Evolutionary conservation across 2,113 vertebrate species (phyloP), one percentile per base, ranked within the genome.

Genomic region (Plecturocebus donacophilus): DNA sequence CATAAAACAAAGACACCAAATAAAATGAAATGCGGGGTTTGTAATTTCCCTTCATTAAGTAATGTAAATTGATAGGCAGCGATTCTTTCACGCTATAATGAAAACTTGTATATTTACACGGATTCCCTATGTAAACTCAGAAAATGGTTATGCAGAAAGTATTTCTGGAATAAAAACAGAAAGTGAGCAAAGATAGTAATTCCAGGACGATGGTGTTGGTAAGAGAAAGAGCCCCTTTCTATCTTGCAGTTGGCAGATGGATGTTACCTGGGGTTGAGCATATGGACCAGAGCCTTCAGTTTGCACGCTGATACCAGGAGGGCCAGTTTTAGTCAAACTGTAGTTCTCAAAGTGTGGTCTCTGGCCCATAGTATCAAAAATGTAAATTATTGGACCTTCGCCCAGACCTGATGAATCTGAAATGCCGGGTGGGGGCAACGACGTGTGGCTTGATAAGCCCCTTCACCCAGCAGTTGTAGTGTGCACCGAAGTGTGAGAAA

Each of bases 241-340:
- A 47, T 27, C n/a, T 47, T 30, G 52, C 35, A 52, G 58, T 73
- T 54, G 70, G 90, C 16, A 93, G 21, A 14, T 19, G 21, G 25
- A 8, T 0, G 0, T n/a, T 40, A 16, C 25, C 23, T 13, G 4
- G n/a, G 8, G 1, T 52, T 38, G 14, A 73, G 19, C 21, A 13
- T 1, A 8, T 16, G 17, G 8, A 21, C 14, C 23, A 76, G 21
- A 66, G 19, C 2, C 3, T 20, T 25, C 23, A 25, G 38, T 52
- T 73, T 61, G 7, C 6, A 12, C 23, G 61, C 19, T 27, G 64
- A 42, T 27, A 23, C 1, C 13, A 21, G 27, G 12, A 49, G 40
- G 20, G 19, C 8, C 32, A 56, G 32, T 32, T 23, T 35, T 20
- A 38, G 21, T 23, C 32, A 38, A 79, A 52, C 1, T 25, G 27